Evolutionary conservation across 2,797 vertebrate genomes (phyloP), one percentile per base, ranked within the genome.

Genomic region (Peromyscus attwateri): DNA sequence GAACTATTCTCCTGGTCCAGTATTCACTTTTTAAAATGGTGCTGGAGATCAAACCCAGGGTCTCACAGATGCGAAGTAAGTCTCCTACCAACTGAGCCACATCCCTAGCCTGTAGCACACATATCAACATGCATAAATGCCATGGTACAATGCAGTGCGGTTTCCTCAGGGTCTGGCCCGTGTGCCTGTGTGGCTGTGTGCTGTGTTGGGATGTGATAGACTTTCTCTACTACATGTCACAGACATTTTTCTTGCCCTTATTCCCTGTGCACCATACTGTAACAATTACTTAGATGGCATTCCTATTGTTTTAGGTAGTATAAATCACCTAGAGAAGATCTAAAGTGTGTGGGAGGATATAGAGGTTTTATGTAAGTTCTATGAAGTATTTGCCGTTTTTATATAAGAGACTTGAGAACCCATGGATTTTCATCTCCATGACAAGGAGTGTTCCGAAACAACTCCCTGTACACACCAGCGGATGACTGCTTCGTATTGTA

Each of bases 111-210:
- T 52, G 16, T 37, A n/a, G 9, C 34, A 70, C 34, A 70, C 46
- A 16, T 8, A 16, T 37, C 27, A 40, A 17, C 9, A 21, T 43
- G 37, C 6, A 52, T 49, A n/a, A 79, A 70, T 21, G 25, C 16
- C 19, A 37, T 70, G 64, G 46, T 1, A 11, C 10, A 29, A 6
- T 12, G 43, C 13, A 89, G n/a, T 6, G 0, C 6, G 0, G 37
- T 27, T 2, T 23, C 71, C 46, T 17, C 34, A 3, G 43, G 6
- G 19, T 23, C 71, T n/a, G 40, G 55, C 27, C 10, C 43, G 27
- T 43, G 4, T 0, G 16, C 52, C 52, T 13, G 21, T 82, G n/a
- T 11, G 6, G 21, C 37, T 12, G 8, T 19, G 60, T 21, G 4
- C 70, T 57, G 8, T 27, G 46, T 1, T 9, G 52, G 8, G 29